Evolutionary conservation across 35 echinoderm and acorn worm species (phyloP).

Genomic region (Anneissia japonica): DNA sequence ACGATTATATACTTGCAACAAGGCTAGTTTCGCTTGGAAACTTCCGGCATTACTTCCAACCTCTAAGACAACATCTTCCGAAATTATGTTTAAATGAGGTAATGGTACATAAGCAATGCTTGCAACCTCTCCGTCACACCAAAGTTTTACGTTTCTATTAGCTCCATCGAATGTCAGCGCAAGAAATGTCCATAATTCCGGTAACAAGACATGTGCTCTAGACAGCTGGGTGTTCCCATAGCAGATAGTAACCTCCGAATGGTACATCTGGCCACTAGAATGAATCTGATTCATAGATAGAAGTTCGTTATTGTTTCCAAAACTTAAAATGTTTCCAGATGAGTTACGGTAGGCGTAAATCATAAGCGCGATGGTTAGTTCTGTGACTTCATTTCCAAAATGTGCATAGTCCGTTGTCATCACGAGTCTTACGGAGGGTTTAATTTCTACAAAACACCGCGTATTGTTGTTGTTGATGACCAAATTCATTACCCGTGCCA

Average conservation of each 20-base stretch:
- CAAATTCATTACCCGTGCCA: not conserved
- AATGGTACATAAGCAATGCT: not conserved
- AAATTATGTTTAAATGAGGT: not conserved
- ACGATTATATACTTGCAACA: not conserved
- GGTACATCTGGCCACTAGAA: not conserved
- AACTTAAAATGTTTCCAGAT: not conserved
- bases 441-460: not conserved
- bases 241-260: not conserved
- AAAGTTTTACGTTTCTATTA: not conserved
- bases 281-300: not conserved
- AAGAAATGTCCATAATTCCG: not conserved
- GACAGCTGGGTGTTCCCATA: not conserved
- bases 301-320: not conserved
- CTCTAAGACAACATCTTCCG: not conserved
- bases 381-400: not conserved
- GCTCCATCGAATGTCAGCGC: not conserved
- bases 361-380: not conserved
- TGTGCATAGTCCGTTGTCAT: not conserved
- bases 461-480: not conserved
- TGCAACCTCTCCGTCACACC: not conserved
- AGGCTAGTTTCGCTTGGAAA: not conserved
- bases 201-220: not conserved
- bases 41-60: not conserved
- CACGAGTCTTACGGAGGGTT: not conserved
- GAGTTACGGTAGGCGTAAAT: not conserved